These are phyloP conservation scores for Drosophila fuyamai DNA, from an alignment of 1,140 invertebrate species.

Conservation along the genomic window DNA sequence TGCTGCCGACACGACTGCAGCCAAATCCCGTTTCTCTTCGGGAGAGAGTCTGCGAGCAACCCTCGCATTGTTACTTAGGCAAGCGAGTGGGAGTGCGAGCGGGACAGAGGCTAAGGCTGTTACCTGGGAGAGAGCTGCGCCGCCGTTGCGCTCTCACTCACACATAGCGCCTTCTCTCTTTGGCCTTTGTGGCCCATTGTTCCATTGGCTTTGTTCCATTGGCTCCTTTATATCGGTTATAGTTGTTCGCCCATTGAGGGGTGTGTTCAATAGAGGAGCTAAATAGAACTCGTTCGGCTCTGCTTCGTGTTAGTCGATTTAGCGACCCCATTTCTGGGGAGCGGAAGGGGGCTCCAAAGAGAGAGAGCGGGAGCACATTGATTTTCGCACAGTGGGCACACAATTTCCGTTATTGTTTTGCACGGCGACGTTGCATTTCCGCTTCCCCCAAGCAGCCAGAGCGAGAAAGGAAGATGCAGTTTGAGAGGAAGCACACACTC, in stretches of 20 bases:
- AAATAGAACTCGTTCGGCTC: slow-evolving; percentile 73
- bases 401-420: slow-evolving; percentile 82
- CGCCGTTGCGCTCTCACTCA: slow-evolving; percentile 39
- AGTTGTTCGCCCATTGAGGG: slow-evolving; percentile 80
- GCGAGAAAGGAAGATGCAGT: slow-evolving; percentile 32
- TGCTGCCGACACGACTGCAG: slow-evolving; percentile 74
- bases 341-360: background rate
- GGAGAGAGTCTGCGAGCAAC: slow-evolving; percentile 16
- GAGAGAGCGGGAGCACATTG: slow-evolving; percentile 35
- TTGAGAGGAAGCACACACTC: slow-evolving; percentile 13
- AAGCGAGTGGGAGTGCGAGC: slow-evolving; percentile 17
- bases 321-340: slow-evolving; percentile 61
- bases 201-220: slow-evolving; percentile 79
- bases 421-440: slow-evolving; percentile 75
- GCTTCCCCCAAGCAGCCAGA: slow-evolving; percentile 45
- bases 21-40: slow-evolving; percentile 73
- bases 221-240: slow-evolving; percentile 80
- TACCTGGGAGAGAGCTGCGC: slow-evolving; percentile 43
- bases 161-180: slow-evolving; percentile 50
- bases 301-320: slow-evolving; percentile 58
- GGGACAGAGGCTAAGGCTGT: slow-evolving; percentile 41
- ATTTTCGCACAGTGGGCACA: slow-evolving; percentile 61
- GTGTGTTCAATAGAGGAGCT: slow-evolving; percentile 78
- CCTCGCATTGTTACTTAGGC: slow-evolving; percentile 21
- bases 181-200: slow-evolving; percentile 56